Conservation (phyloP, 2,113 vertebrate species). For the Erinaceus europaeus region DNA sequence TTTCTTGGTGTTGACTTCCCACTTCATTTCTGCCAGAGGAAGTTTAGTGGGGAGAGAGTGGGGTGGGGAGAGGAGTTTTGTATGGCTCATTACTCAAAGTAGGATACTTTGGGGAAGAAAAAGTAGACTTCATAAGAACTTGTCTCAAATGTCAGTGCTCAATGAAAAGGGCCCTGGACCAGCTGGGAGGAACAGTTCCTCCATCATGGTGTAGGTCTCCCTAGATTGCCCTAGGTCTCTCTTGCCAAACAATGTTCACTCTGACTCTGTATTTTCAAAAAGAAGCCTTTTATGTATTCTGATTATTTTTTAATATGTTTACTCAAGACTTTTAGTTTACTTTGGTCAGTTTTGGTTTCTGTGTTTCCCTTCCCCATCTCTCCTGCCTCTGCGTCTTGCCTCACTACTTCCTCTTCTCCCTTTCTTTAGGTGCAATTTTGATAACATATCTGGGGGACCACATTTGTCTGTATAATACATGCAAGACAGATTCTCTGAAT, state of each 20-base stretch:
- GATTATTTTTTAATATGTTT: background rate
- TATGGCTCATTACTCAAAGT: background rate
- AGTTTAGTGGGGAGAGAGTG: background rate
- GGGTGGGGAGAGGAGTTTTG: no score
- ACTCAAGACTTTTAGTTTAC: background rate
- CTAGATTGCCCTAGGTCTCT: no score
- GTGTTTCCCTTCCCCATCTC: background rate
- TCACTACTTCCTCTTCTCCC: background rate
- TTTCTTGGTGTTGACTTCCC: background rate
- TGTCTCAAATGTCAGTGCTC: background rate
- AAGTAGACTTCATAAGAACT: background rate
- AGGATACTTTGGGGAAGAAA: background rate
- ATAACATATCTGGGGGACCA: background rate
- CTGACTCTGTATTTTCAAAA: background rate
- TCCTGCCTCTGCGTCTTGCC: background rate
- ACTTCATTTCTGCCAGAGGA: background rate
- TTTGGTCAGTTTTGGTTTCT: background rate
- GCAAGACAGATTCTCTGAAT: background rate
- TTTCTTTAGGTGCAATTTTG: background rate
- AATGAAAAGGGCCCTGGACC: rapidly evolving
- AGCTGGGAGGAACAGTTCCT: background rate
- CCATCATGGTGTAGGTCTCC: no score
- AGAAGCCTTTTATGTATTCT: background rate
- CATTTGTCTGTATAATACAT: background rate
- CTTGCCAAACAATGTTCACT: background rate